Evolutionary conservation across 2,888 invertebrate species (phyloP).

Genomic region (Plusia festucae): DNA sequence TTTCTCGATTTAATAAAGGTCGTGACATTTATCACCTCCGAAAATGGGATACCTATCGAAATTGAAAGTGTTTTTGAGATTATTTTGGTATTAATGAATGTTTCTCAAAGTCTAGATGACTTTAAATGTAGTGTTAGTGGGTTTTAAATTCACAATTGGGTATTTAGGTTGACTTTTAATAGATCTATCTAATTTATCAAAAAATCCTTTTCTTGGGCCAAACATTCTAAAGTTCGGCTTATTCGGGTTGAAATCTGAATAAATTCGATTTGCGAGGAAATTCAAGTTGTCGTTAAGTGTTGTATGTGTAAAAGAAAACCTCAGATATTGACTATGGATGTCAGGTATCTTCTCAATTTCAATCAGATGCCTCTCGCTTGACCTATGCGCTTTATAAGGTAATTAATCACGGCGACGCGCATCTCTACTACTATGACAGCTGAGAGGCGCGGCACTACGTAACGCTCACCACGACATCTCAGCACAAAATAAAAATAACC

Average conservation of each 20-base stretch:
- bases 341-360: slow-evolving; percentile 36
- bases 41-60: slow-evolving; percentile 12
- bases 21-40: slow-evolving; percentile 38
- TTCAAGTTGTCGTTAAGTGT: background rate
- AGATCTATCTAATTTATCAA: too few species aligned
- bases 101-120: background rate
- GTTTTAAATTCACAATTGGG: background rate
- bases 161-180: background rate
- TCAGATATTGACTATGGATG: background rate
- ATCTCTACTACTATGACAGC: slow-evolving; percentile 44
- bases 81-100: background rate
- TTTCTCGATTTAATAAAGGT: slow-evolving; percentile 51
- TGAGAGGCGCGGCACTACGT: slow-evolving; percentile 54
- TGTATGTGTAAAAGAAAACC: background rate
- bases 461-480: slow-evolving; percentile 30
- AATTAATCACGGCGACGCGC: slow-evolving; percentile 38
- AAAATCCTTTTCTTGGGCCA: too few species aligned
- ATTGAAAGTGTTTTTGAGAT: background rate
- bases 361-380: slow-evolving; percentile 33
- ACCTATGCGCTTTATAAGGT: slow-evolving; percentile 36
- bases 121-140: background rate
- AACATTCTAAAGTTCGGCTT: too few species aligned
- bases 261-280: too few species aligned
- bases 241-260: too few species aligned
- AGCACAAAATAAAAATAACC: slow-evolving; percentile 30